Evolutionary conservation across 2,113 vertebrate species (phyloP), one percentile per base, ranked within the genome.

Genomic region (Hepsetus odoe): DNA sequence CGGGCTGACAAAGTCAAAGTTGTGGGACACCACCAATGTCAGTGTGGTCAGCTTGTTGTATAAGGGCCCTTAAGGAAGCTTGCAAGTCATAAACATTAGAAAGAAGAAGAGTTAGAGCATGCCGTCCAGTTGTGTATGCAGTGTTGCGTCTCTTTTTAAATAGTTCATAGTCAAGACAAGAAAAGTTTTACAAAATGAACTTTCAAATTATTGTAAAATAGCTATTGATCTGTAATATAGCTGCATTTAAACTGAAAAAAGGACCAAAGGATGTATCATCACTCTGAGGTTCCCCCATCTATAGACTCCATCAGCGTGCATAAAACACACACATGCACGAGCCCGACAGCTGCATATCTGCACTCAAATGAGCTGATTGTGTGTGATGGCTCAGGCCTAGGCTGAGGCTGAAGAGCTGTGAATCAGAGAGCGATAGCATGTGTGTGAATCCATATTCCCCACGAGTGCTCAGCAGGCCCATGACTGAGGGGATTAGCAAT

Each of bases 401-500:
- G 32, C 16, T 32, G 38, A 38, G 22, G 53, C 28, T 33, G 40
- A 24, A 51, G n/a, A 61, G 44, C 71, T 46, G 32, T 75, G 46
- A 70, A 55, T 61, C 55, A 12, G 42, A 56, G 32, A 24, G 49
- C 40, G 24, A 58, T 30, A 14, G 70, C 55, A 55, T 67, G 65
- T 59, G 38, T 46, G 32, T 11, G 7, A 58, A 59, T 81, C 67
- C 58, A 67, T 77, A 77, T 73, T 77, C 56, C 24, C 46, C 66
- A 81, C 7, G 9, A 76, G 56, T 20, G 8, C 16, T 32, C 68
- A 68, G 55, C 66, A 5, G 16, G 30, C 51, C 30, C 40, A 7
- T n/a, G 53, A 28, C 61, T 77, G 68, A 77, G 62, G 76, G 68
- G 74, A 81, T 81, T 77, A 67, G 71, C 62, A 58, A 77, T 42